Conservation (phyloP, 1,140 invertebrate genomes). For the Drosophila fuyamai region DNA sequence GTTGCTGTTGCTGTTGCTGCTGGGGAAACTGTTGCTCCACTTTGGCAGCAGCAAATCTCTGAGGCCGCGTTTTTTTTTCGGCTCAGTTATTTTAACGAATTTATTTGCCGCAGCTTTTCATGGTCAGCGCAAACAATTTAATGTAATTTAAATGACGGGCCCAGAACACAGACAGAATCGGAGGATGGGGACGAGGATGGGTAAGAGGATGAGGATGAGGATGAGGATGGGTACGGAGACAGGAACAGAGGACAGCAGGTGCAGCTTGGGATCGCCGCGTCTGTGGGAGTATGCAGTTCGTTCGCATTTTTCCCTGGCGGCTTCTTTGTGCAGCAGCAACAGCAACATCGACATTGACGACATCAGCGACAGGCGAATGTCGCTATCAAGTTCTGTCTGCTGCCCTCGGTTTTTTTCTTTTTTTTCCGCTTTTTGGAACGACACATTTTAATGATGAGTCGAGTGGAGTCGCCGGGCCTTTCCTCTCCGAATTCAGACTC, state of each 20-base stretch:
- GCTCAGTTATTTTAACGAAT: conserved; percentile 84
- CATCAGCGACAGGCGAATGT: conserved; percentile 71
- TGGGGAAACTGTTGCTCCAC: conserved; percentile 69
- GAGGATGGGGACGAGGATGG: conserved; percentile 14
- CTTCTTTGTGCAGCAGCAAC: conserved; percentile 47
- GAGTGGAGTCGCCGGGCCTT: conserved; percentile 30
- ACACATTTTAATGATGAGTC: conserved; percentile 83
- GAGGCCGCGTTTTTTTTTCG: conserved; percentile 45
- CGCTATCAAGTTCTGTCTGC: conserved; percentile 71
- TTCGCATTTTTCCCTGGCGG: conserved; percentile 76
- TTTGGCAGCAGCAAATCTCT: conserved; percentile 71
- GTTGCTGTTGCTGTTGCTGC: conserved; percentile 37
- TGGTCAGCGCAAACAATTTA: conserved; percentile 84
- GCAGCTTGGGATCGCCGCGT: conserved; percentile 41
- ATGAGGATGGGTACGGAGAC: conserved; percentile 23
- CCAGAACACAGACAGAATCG: conserved; percentile 66
- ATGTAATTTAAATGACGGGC: conserved; percentile 85
- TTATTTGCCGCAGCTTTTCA: conserved; percentile 82
- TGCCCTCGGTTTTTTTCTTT: conserved; percentile 19
- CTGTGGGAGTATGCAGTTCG: conserved; percentile 76
- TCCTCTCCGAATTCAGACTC: conserved; percentile 59
- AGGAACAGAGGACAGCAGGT: conserved; percentile 53
- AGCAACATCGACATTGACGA: conserved; percentile 75
- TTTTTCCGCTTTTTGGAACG: conserved; percentile 51
- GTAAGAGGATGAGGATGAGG: conserved; percentile 22